Evolutionary conservation across 2,797 vertebrate genomes (phyloP), one percentile per base, ranked within the genome.

Genomic region (Mycteria americana): DNA sequence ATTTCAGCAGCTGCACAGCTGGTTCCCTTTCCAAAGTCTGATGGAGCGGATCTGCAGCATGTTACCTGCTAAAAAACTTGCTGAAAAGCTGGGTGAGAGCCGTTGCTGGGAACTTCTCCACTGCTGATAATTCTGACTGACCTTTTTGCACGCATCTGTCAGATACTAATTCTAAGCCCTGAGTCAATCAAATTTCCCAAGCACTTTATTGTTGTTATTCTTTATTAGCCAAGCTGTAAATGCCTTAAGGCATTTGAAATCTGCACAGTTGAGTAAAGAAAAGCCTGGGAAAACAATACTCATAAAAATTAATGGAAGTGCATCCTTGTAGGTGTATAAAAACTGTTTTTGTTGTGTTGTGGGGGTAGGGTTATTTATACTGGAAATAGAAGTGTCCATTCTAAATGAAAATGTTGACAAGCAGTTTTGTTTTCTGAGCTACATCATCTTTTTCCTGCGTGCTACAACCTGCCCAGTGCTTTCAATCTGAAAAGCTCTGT

Each of bases 11-110:
- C 43, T 57, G 77, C 41, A 25, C 46, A 57, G 43, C 50, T 68
- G 64, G 15, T 60, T 94, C 45, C 50, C 24, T 77, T 60, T 59
- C 50, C 79, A 35, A 28, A 17, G 53, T 45, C 39, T 75, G 84
- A 14, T 7, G 2, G 68, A 35, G 27, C 3, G 2, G 25, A 21
- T 65, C 35, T 70, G 30, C 41, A 43, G 50, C 0, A 0, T 14
- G 41, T 65, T 60, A 39, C 35, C 72, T 85, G 35, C 45, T 83
- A 45, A 68, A 68, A 70, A 31, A 10, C 41, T n/a, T 70, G 31
- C 45, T 51, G 45, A 67, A 72, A 82, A 80, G 27, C 56, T 4
- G 1, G 1, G 12, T 19, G 50, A 53, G 45, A 79, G 28, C 28
- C 2, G 0, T 79, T 2, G 0, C 15, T 69, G 35, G 56, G 65